These are phyloP conservation scores for Temnothorax longispinosus DNA, from an alignment of 1,140 invertebrate genomes.

Conservation along the genomic window DNA sequence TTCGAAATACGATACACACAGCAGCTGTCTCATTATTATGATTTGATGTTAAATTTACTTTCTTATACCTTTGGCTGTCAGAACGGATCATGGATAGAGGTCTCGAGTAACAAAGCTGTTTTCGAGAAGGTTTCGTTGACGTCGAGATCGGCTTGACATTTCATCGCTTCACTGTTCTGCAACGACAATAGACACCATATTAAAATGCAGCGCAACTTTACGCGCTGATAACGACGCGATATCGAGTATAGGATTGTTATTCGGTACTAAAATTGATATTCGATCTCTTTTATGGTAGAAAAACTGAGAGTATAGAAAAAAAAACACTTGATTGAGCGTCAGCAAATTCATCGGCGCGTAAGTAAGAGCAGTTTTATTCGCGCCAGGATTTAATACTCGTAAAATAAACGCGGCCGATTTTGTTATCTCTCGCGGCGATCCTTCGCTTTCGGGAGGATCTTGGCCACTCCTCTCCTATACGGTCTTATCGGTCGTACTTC, in stretches of 20 bases:
- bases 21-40: neutral
- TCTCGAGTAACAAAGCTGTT: constrained; percentile 52
- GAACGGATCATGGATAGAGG: neutral
- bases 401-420: constrained; percentile 48
- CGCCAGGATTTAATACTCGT: constrained; percentile 7
- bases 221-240: constrained; percentile 10
- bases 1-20: neutral
- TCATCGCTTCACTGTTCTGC: constrained; percentile 11
- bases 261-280: neutral
- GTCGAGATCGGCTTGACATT: constrained; percentile 3
- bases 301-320: neutral
- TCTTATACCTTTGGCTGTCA: constrained; percentile 1
- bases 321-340: constrained; percentile 41
- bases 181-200: neutral
- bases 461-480: neutral
- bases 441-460: neutral
- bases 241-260: constrained; percentile 8
- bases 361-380: constrained; percentile 3
- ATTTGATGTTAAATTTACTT: neutral
- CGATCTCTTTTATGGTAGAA: neutral
- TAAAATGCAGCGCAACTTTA: constrained; percentile 27
- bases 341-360: constrained; percentile 27
- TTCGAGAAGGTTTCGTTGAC: constrained; percentile 8
- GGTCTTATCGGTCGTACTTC: constrained; percentile 62
- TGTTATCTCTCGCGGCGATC: constrained; percentile 33